Evolutionary conservation across 2,113 vertebrate species (phyloP), one percentile per base, ranked within the genome.

Genomic region (Pomatostomus ruficeps): DNA sequence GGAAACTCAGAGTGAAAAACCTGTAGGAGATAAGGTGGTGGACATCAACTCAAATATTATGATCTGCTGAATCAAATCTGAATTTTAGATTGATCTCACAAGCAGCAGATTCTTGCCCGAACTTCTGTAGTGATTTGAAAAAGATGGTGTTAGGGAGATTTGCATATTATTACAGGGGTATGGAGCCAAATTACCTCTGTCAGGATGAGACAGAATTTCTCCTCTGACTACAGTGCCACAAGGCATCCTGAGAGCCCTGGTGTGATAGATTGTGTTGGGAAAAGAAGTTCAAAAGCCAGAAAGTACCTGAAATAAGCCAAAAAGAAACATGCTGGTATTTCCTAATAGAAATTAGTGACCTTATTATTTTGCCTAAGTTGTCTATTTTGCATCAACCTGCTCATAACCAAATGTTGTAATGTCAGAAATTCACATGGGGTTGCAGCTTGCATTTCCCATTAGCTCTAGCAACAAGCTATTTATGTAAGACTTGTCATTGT

Each of bases 1-100:
- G 43, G 55, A 90, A 95, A 85, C 31, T 77, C 35, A 72, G 68
- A 90, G 84, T 90, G 78, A 74, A 93, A 94, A 93, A 67, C 40
- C 76, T 94, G 78, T 51, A 83, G 67, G 82, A 85, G 78, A 88
- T 57, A 51, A 79, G 82, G 82, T 61, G 67, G 91, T 93, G 95
- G 94, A 93, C 91, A 89, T 82, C 88, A 77, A 95, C 55, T 93
- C 82, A 95, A 97, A 95, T 95, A 96, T 96, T 95, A 85, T 96
- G 91, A 94, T 95, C 83, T 94, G 67, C 73, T 74, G 93, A 91
- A 96, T 40, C 14, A 5, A 95, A 97, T 96, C 91, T 95, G 59
- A 93, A 97, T 95, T 96, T 95, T 78, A 96, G 92, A 95, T 95
- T 93, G 73, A 88, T 95, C 90, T 93, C 51, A 59, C 75, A 93